phyloP scores from a whole-genome alignment of 2,797 vertebrate species.

The Cyprinella venusta region DNA sequence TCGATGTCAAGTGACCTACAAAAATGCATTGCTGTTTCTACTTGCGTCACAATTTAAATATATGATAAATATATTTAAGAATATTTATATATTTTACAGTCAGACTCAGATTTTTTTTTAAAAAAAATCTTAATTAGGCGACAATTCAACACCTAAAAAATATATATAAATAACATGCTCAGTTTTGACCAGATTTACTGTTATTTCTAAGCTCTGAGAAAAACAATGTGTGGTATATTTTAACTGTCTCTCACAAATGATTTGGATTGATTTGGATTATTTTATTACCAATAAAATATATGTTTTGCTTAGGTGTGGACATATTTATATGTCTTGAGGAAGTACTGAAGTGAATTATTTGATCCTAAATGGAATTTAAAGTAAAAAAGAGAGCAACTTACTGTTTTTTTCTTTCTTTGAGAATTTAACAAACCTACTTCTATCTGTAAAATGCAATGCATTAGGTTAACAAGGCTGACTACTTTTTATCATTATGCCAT shows the following conservation, averaged over 20 bases:
- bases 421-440: background rate
- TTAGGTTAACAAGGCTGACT: background rate
- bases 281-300: background rate
- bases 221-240: background rate
- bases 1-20: too few species aligned
- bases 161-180: background rate
- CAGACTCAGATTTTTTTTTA: background rate
- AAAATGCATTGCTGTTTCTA: too few species aligned
- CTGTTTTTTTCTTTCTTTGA: background rate
- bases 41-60: background rate
- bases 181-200: background rate
- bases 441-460: constrained; percentile 1
- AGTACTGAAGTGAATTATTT: constrained; percentile 14
- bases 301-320: background rate
- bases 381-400: background rate
- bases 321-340: background rate
- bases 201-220: background rate
- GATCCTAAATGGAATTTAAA: background rate
- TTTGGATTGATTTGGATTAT: background rate
- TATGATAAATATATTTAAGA: too few species aligned
- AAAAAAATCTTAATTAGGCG: too few species aligned
- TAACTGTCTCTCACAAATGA: background rate
- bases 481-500: background rate
- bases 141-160: background rate
- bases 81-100: background rate